phyloP scores from a whole-genome alignment of 92 coral and sea anemone species.

The Hydrozoanthus gracilis region DNA sequence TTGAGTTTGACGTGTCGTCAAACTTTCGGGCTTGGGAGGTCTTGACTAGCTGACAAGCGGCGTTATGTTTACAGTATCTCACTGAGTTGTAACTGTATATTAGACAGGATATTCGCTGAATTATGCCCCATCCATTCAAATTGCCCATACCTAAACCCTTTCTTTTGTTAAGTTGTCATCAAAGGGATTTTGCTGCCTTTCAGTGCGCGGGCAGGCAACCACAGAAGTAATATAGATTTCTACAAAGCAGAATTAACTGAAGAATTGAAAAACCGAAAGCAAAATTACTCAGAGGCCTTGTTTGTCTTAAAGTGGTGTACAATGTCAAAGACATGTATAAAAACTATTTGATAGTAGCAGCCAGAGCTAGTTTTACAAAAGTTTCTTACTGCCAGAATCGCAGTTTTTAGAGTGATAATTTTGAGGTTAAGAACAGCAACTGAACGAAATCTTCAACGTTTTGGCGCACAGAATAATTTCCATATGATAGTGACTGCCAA shows the following conservation, averaged over 20 bases:
- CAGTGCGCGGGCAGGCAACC: not conserved
- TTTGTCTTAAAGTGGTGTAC: too few species aligned
- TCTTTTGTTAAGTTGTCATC: slow-evolving; percentile 10
- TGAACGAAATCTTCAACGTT: too few species aligned
- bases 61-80: slow-evolving; percentile 1
- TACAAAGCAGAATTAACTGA: too few species aligned
- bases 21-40: not conserved
- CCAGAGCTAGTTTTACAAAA: too few species aligned
- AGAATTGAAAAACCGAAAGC: not conserved
- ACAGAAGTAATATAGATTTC: not conserved
- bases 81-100: slow-evolving; percentile 39
- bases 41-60: slow-evolving; percentile 13
- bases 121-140: not conserved
- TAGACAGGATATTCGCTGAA: not conserved
- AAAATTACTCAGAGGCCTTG: too few species aligned
- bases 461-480: too few species aligned
- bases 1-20: slow-evolving; percentile 12
- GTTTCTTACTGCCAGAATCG: too few species aligned
- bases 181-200: slow-evolving; percentile 16
- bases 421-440: too few species aligned
- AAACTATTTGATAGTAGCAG: too few species aligned
- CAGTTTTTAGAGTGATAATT: too few species aligned
- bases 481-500: too few species aligned
- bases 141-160: not conserved
- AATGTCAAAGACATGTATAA: too few species aligned